Percentiles rank a stretch among this genome's conserved stretches.
These are phyloP conservation scores for Anoplolepis gracilipes DNA, from an alignment of 1,140 invertebrate genomes.

Conservation along the genomic window DNA sequence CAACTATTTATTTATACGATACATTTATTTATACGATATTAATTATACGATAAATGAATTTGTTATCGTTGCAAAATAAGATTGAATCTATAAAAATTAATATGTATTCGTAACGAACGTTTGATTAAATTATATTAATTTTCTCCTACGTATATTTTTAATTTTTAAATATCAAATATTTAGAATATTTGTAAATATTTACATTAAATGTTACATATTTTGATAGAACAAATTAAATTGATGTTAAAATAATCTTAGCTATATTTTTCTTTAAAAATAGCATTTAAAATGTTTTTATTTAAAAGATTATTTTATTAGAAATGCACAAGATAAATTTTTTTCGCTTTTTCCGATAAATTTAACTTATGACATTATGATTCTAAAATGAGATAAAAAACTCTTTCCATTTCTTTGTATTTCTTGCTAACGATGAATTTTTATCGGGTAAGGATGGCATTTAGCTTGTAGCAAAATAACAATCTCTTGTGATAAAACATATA, in stretches of 20 bases:
- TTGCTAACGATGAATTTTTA: constrained; percentile 12
- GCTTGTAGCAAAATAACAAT: constrained; percentile 18
- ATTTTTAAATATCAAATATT: background rate
- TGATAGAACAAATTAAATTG: background rate
- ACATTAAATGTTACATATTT: background rate
- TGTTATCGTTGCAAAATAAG: background rate
- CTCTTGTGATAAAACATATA: background rate
- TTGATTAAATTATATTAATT: background rate
- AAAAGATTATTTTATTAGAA: background rate
- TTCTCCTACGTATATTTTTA: background rate
- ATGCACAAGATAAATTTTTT: background rate
- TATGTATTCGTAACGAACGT: background rate
- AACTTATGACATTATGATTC: background rate
- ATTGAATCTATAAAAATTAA: constrained; percentile 13
- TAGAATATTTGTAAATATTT: too few species aligned
- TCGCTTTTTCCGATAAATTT: background rate
- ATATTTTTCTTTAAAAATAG: background rate
- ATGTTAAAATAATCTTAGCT: background rate
- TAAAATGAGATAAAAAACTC: background rate
- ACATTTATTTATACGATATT: too few species aligned
- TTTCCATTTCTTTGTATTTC: background rate
- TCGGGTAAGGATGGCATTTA: background rate
- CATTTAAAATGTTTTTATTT: background rate
- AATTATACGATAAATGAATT: background rate
- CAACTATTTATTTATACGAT: background rate